These are phyloP conservation scores for Numida meleagris DNA, from an alignment of 2,113 vertebrate genomes.

Conservation along the genomic window DNA sequence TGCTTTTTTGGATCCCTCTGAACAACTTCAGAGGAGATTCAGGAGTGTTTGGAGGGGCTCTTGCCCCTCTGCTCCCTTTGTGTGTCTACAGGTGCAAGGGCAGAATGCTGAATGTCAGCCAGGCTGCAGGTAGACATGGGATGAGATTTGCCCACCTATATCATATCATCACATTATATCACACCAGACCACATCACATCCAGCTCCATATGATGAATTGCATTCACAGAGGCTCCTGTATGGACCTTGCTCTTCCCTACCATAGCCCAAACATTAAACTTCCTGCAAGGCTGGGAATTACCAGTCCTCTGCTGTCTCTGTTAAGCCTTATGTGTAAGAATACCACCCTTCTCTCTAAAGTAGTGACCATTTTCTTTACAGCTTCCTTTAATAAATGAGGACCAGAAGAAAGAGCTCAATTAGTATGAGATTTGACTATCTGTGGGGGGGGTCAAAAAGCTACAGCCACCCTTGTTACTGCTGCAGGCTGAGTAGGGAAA, in stretches of 20 bases:
- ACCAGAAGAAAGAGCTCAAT: neutral
- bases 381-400: neutral
- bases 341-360: neutral
- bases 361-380: neutral
- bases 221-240: neutral
- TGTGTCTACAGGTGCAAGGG: neutral
- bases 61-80: neutral
- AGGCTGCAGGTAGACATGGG: neutral
- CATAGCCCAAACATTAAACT: neutral
- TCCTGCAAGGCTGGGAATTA: neutral
- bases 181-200: neutral
- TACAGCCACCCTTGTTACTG: neutral
- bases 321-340: accelerated
- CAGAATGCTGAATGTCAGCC: neutral
- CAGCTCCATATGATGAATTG: neutral
- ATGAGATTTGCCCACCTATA: accelerated
- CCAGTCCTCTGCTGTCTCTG: neutral
- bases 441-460: too few species aligned
- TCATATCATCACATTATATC: neutral
- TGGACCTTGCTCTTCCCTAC: neutral
- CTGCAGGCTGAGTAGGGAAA: neutral
- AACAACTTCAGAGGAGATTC: neutral
- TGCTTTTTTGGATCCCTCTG: neutral
- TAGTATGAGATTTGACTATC: neutral
- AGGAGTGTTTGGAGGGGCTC: neutral